Conservation (phyloP, 2,113 vertebrate genomes). For the Phrynocephalus versicolor region DNA sequence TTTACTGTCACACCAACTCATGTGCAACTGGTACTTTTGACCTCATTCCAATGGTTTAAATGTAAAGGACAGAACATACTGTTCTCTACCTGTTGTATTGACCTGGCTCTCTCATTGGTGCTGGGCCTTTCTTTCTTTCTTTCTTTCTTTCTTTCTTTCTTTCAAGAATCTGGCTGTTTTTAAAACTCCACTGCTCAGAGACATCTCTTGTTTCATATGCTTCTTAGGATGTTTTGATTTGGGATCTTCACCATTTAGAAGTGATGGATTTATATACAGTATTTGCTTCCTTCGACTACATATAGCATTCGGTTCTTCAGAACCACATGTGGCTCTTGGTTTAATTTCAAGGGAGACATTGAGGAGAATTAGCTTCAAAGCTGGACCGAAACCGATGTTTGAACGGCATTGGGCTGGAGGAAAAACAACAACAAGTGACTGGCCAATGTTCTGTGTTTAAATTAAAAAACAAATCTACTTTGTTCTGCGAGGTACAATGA, state of each 20-base stretch:
- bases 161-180: slow-evolving; percentile 42
- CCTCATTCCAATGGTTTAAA: slow-evolving; percentile 68
- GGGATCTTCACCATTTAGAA: slow-evolving; percentile 66
- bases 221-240: slow-evolving; percentile 64
- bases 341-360: slow-evolving; percentile 66
- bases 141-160: slow-evolving; percentile 50
- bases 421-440: slow-evolving; percentile 13
- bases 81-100: slow-evolving; percentile 64
- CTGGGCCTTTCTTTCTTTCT: slow-evolving; percentile 47
- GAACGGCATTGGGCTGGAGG: not conserved
- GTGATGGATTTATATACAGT: slow-evolving; percentile 64
- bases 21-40: slow-evolving; percentile 77
- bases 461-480: not conserved
- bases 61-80: slow-evolving; percentile 59
- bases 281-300: slow-evolving; percentile 61
- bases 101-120: slow-evolving; percentile 56
- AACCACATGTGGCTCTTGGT: slow-evolving; percentile 71
- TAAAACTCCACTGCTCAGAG: slow-evolving; percentile 69
- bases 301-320: slow-evolving; percentile 62
- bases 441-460: slow-evolving; percentile 16
- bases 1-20: slow-evolving; percentile 70
- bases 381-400: slow-evolving; percentile 60
- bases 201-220: slow-evolving; percentile 39
- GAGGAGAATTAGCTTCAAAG: slow-evolving; percentile 65
- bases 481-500: not conserved